phyloP scores from a whole-genome alignment of 2,888 invertebrate species.

The Hypselothyrea guttata region DNA sequence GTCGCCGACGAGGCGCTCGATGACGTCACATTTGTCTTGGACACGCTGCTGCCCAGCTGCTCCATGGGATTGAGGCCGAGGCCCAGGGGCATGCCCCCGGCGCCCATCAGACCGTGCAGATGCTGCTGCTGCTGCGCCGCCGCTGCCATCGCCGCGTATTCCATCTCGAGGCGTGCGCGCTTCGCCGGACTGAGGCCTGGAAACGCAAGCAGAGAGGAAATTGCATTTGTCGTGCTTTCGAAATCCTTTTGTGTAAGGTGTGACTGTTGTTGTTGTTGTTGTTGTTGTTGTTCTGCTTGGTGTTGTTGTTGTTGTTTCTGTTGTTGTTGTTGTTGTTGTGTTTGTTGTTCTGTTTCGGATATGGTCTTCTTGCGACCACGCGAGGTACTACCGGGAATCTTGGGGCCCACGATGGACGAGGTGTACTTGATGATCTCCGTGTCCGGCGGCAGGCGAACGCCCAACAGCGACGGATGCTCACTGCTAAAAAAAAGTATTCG shows the following conservation, averaged over 20 bases:
- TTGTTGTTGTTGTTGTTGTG: slow-evolving; percentile 80
- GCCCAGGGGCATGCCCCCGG: slow-evolving; percentile 57
- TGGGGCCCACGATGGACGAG: slow-evolving; percentile 92
- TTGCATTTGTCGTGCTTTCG: slow-evolving; percentile 79
- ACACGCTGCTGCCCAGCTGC: slow-evolving; percentile 48
- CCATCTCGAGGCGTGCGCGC: slow-evolving; percentile 82
- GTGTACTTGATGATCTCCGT: slow-evolving; percentile 96
- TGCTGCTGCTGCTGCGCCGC: slow-evolving; percentile 80
- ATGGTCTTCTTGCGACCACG: slow-evolving; percentile 94
- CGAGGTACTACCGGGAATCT: slow-evolving; percentile 92
- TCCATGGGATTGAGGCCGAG: slow-evolving; percentile 53
- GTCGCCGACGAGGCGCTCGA: slow-evolving; percentile 26
- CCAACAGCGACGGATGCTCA: slow-evolving; percentile 91
- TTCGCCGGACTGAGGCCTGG: slow-evolving; percentile 83
- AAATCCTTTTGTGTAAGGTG: slow-evolving; percentile 70
- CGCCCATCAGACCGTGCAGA: slow-evolving; percentile 64
- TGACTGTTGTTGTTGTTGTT: slow-evolving; percentile 82
- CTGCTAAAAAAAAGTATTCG: slow-evolving; percentile 81
- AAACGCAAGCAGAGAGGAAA: slow-evolving; percentile 83
- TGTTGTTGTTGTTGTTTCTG: slow-evolving; percentile 80
- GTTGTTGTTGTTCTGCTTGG: slow-evolving; percentile 75
- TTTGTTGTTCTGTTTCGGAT: slow-evolving; percentile 87
- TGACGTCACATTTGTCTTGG: slow-evolving; percentile 44
- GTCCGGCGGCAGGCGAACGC: slow-evolving; percentile 92
- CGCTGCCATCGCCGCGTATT: slow-evolving; percentile 82